phyloP scores from a whole-genome alignment of 1,140 invertebrate genomes.

The Formica exsecta region DNA sequence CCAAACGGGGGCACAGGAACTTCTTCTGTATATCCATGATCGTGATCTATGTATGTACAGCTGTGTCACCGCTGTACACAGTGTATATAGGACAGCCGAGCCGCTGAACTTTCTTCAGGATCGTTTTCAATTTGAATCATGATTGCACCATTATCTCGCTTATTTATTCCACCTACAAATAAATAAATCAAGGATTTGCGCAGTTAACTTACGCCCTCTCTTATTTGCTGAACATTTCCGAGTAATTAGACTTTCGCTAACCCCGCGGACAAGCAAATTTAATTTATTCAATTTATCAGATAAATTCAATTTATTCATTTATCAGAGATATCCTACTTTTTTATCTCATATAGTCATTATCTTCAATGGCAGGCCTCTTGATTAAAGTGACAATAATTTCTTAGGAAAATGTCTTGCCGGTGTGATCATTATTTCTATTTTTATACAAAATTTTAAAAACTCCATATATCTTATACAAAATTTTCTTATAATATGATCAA shows the following conservation, averaged over 20 bases:
- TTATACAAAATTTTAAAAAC: neutral
- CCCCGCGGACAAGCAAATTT: neutral
- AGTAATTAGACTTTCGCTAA: conserved; percentile 17
- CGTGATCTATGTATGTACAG: conserved; percentile 67
- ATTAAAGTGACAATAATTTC: neutral
- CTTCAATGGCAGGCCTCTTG: neutral
- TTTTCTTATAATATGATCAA: neutral
- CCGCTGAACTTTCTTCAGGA: conserved; percentile 49
- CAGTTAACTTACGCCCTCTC: conserved; percentile 25
- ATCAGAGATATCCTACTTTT: neutral
- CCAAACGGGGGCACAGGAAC: conserved; percentile 93
- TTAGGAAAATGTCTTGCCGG: neutral
- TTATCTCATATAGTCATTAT: neutral
- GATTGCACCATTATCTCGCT: conserved; percentile 71
- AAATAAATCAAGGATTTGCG: neutral
- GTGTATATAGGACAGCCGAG: conserved; percentile 60
- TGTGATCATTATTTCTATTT: neutral
- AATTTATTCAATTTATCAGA: neutral
- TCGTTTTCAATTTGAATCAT: conserved; percentile 70
- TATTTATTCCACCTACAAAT: conserved; percentile 51
- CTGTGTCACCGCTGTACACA: conserved; percentile 81
- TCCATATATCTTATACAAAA: neutral
- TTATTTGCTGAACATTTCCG: neutral
- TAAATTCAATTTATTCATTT: no score
- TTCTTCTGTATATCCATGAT: conserved; percentile 91